Conservation (phyloP, 2,113 vertebrate genomes). For the Coracopsis vasa region DNA sequence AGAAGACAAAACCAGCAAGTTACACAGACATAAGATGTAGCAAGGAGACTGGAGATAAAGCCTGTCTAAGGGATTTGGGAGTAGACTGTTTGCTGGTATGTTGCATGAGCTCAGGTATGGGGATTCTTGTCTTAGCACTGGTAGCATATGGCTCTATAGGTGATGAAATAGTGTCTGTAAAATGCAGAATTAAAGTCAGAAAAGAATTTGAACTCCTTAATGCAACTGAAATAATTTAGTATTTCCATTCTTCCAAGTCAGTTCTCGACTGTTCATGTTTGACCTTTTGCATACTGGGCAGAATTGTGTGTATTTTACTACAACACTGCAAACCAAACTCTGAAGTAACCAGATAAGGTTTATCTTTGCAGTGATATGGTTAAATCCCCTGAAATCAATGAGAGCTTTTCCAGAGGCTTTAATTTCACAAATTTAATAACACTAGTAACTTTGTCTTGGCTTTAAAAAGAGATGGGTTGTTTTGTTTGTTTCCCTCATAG, state of each 20-base stretch:
- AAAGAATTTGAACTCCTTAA: background rate
- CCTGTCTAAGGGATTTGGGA: background rate
- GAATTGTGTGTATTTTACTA: background rate
- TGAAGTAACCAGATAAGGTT: background rate
- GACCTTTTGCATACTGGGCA: background rate
- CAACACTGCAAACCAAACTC: background rate
- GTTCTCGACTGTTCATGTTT: accelerated
- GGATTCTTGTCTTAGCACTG: background rate
- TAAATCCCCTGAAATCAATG: background rate
- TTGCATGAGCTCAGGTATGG: background rate
- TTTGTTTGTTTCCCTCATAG: background rate
- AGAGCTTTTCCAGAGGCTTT: background rate
- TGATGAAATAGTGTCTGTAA: background rate
- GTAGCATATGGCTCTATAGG: background rate
- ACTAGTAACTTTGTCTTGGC: background rate
- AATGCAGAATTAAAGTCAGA: background rate
- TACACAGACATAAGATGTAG: background rate
- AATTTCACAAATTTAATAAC: background rate
- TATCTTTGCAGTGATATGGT: background rate
- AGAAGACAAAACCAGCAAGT: background rate
- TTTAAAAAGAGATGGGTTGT: background rate
- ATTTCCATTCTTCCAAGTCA: background rate
- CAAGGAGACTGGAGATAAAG: background rate
- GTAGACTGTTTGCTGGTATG: background rate
- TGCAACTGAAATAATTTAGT: background rate